phyloP scores from a whole-genome alignment of 1,140 invertebrate genomes.

The Drosophila triauraria region DNA sequence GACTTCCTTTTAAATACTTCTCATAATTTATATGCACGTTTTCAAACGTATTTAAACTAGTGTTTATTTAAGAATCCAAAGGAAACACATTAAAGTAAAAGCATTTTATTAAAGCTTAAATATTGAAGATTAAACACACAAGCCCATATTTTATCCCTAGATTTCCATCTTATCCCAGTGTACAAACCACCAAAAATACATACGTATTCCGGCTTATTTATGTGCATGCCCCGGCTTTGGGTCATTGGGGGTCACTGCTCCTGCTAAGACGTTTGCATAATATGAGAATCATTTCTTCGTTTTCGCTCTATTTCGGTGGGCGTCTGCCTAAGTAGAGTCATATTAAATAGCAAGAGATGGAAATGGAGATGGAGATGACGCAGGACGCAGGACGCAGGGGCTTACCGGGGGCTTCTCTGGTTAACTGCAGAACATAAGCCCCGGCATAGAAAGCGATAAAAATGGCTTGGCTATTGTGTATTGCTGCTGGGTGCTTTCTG shows the following conservation, averaged over 20 bases:
- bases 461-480: conserved; percentile 77
- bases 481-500: conserved; percentile 23
- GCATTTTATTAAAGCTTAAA: no score
- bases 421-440: conserved; percentile 81
- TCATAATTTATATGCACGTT: background rate
- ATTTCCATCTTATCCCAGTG: background rate
- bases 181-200: conserved; percentile 15
- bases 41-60: no score
- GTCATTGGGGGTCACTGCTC: conserved; percentile 61
- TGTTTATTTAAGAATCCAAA: no score
- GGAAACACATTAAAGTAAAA: background rate
- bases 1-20: background rate
- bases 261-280: conserved; percentile 65
- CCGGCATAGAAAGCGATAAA: conserved; percentile 75
- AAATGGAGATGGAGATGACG: conserved; percentile 7
- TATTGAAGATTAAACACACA: background rate
- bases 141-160: background rate
- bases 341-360: conserved; percentile 61
- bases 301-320: conserved; percentile 23
- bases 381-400: conserved; percentile 19
- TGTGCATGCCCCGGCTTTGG: conserved; percentile 42
- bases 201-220: conserved; percentile 22
- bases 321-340: conserved; percentile 58
- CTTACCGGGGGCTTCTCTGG: conserved; percentile 49
- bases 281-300: conserved; percentile 48